phyloP scores from a whole-genome alignment of 23 tunicate species.

The Trididemnum miniatum region DNA sequence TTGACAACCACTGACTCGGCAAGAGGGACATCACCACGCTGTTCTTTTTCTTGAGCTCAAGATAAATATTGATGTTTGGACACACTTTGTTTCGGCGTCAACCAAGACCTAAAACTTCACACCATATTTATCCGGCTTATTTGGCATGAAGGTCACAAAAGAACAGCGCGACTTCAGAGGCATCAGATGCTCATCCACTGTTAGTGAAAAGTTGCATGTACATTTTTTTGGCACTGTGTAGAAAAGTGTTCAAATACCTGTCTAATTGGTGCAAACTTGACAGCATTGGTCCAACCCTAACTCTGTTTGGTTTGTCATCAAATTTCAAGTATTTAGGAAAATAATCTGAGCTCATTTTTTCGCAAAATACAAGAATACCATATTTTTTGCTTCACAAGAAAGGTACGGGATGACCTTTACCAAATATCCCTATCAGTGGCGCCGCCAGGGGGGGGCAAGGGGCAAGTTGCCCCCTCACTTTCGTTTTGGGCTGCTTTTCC shows the following conservation, averaged over 20 bases:
- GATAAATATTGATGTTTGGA: not conserved
- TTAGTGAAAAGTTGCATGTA: slow-evolving; percentile 10
- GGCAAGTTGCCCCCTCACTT: too few species aligned
- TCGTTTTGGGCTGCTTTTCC: too few species aligned
- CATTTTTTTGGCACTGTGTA: not conserved
- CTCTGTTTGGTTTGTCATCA: slow-evolving; percentile 24
- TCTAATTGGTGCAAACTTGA: slow-evolving; percentile 8
- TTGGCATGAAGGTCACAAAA: not conserved
- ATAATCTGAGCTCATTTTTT: not conserved
- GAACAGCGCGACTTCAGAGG: slow-evolving; percentile 24
- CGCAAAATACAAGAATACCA: not conserved
- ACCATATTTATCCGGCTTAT: too few species aligned
- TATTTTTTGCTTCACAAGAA: too few species aligned
- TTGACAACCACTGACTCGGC: too few species aligned
- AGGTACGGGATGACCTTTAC: too few species aligned
- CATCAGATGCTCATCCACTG: slow-evolving; percentile 24
- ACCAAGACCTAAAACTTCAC: slow-evolving; percentile 1
- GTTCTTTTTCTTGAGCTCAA: slow-evolving; percentile 21
- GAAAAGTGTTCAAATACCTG: not conserved
- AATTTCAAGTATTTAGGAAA: slow-evolving; percentile 5
- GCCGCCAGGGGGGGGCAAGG: too few species aligned
- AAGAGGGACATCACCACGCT: not conserved
- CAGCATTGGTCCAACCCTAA: not conserved
- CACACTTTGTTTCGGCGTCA: slow-evolving; percentile 1
- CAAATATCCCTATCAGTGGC: too few species aligned